A percentile compares a stretch with the other conserved stretches of the same genome.
phyloP scores from a whole-genome alignment of 2,888 invertebrate species.

The Philereme vetulata region DNA sequence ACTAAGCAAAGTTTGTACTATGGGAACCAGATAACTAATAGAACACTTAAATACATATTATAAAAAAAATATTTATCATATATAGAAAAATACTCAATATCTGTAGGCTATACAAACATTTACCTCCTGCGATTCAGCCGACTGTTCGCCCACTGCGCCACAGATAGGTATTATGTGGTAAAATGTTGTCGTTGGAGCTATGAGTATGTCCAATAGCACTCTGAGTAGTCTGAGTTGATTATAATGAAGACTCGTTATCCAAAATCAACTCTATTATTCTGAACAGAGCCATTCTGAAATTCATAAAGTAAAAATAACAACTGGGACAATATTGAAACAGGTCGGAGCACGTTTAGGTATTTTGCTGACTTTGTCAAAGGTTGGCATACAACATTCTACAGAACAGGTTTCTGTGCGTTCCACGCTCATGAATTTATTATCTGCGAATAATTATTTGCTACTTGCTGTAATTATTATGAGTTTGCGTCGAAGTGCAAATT shows the following conservation, averaged over 20 bases:
- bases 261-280: slow-evolving; percentile 15
- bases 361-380: slow-evolving; percentile 51
- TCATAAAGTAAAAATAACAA: slow-evolving; percentile 13
- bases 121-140: too few relatives aligned
- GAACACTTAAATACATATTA: too few relatives aligned
- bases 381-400: slow-evolving; percentile 41
- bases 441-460: slow-evolving; percentile 32
- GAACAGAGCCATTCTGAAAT: slow-evolving; percentile 14
- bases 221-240: not conserved
- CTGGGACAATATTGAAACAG: slow-evolving; percentile 26
- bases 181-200: too few relatives aligned
- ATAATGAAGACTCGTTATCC: not conserved
- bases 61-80: too few relatives aligned
- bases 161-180: too few relatives aligned
- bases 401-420: slow-evolving; percentile 41
- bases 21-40: too few relatives aligned
- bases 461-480: not conserved
- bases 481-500: not conserved
- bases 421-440: slow-evolving; percentile 42
- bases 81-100: too few relatives aligned
- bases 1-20: too few relatives aligned
- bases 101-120: too few relatives aligned
- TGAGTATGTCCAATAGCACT: too few relatives aligned
- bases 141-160: too few relatives aligned
- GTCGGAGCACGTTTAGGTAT: slow-evolving; percentile 23